phyloP scores from a whole-genome alignment of 2,888 invertebrate species.

The Helicoverpa assulta region DNA sequence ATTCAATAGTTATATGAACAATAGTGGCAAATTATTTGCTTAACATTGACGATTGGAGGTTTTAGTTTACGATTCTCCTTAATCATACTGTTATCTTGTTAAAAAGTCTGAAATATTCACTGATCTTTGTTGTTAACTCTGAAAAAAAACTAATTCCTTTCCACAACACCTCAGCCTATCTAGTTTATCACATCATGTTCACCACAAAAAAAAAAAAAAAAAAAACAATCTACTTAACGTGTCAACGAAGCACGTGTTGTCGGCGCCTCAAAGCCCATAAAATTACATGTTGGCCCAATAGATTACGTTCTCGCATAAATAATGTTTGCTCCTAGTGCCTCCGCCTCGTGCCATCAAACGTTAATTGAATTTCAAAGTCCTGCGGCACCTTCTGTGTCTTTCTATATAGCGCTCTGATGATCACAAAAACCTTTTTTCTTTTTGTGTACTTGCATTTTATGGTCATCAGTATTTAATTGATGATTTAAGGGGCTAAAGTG shows the following conservation, averaged over 20 bases:
- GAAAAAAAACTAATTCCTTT: not conserved
- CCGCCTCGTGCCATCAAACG: not conserved
- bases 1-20: no score
- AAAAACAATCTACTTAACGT: conserved; percentile 3
- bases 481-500: not conserved
- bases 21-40: no score
- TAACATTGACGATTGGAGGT: no score
- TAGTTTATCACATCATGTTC: not conserved
- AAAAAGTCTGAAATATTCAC: not conserved
- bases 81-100: no score
- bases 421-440: not conserved
- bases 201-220: not conserved
- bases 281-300: conserved; percentile 5
- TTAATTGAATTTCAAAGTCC: not conserved
- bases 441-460: not conserved
- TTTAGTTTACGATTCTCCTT: no score
- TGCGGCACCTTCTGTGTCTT: not conserved
- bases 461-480: not conserved
- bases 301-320: not conserved
- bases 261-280: not conserved
- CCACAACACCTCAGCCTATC: not conserved
- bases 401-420: not conserved
- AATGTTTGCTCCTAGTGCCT: not conserved
- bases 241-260: conserved; percentile 13
- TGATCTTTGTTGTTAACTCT: not conserved